Evolutionary conservation across 2,113 vertebrate genomes (phyloP).

Genomic region (Seriola aureovittata): DNA sequence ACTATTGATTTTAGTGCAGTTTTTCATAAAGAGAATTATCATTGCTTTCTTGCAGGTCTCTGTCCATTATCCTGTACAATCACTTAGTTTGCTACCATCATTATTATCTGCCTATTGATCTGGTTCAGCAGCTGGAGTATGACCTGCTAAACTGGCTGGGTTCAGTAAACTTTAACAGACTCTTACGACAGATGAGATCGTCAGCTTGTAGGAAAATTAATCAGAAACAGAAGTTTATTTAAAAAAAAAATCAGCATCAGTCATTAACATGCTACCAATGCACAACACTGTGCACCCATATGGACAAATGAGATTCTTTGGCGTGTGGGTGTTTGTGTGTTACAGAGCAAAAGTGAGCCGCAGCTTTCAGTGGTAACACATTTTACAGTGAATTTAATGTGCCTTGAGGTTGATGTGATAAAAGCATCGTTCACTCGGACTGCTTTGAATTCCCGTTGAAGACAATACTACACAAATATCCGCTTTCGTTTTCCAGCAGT

Average conservation of each 20-base stretch:
- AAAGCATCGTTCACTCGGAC: constrained; percentile 38
- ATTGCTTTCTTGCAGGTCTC: constrained; percentile 21
- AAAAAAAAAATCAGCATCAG: not conserved
- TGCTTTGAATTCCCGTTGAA: constrained; percentile 32
- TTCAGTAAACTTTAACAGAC: not conserved
- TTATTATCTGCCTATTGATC: not conserved
- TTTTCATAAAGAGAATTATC: constrained; percentile 9
- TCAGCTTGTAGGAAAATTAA: not conserved
- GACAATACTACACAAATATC: not conserved
- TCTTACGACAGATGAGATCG: not conserved
- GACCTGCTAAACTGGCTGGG: not conserved
- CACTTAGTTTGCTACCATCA: constrained; percentile 20
- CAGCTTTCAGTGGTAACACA: constrained; percentile 37
- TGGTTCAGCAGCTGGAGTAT: constrained; percentile 1
- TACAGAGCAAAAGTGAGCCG: not conserved
- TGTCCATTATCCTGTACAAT: constrained; percentile 7
- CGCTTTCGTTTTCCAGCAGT: not conserved
- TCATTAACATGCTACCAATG: constrained; percentile 19
- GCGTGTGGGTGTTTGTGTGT: not conserved
- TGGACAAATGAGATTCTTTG: not conserved
- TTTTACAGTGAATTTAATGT: constrained; percentile 65
- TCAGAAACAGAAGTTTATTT: constrained; percentile 12
- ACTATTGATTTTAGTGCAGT: constrained; percentile 29
- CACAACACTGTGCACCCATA: constrained; percentile 5
- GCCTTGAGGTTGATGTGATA: constrained; percentile 71